These are phyloP conservation scores for Champsocephalus gunnari DNA, from an alignment of 2,797 vertebrate genomes.

Conservation along the genomic window DNA sequence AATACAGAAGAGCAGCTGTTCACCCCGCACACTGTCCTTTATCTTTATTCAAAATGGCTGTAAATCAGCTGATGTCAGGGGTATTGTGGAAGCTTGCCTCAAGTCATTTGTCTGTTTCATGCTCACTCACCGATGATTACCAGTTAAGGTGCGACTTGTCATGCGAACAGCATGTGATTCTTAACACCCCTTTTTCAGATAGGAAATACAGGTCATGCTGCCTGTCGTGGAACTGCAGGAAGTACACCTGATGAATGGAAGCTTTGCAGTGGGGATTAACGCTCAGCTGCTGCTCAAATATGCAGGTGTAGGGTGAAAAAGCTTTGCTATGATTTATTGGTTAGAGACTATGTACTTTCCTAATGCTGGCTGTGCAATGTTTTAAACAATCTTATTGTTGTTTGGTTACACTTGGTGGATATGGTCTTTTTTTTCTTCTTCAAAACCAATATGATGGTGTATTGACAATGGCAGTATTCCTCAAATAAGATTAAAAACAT, in stretches of 20 bases:
- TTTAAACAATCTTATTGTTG: not conserved
- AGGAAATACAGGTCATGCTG: conserved; percentile 5
- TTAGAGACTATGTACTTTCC: not conserved
- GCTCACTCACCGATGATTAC: not conserved
- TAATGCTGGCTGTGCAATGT: too few species aligned
- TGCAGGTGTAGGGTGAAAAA: not conserved
- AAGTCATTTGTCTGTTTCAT: not conserved
- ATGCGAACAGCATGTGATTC: not conserved
- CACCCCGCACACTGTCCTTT: not conserved
- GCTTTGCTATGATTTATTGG: not conserved
- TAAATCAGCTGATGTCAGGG: not conserved
- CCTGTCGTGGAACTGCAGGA: not conserved
- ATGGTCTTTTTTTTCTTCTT: too few species aligned
- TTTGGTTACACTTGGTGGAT: conserved; percentile 17
- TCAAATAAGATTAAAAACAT: too few species aligned
- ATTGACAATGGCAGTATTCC: too few species aligned
- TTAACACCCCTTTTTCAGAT: not conserved
- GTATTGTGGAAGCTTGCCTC: not conserved
- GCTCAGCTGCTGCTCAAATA: not conserved
- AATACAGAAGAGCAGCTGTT: not conserved
- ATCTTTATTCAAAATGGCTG: conserved; percentile 3
- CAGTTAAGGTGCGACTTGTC: not conserved
- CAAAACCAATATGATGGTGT: too few species aligned
- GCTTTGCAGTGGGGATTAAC: not conserved
- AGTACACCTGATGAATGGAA: not conserved